Evolutionary conservation across 2,888 invertebrate species (phyloP), one percentile per base, ranked within the genome.

Genomic region (Glyphotaelius pellucidus): DNA sequence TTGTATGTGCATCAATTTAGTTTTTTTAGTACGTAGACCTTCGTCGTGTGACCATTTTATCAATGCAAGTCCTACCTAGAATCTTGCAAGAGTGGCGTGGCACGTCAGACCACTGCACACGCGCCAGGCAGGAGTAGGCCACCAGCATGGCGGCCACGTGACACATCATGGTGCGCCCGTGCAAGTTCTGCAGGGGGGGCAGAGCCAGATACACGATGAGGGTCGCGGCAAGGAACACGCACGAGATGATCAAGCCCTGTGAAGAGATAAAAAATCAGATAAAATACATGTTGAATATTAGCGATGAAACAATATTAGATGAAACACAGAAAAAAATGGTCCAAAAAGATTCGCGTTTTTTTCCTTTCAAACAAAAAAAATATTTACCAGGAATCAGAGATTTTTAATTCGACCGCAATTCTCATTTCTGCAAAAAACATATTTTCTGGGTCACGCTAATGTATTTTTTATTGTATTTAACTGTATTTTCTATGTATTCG

Each of bases 131-230:
- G 89, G 96, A 94, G 94, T 96, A 98, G 1, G 97, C 97, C n/a
- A 97, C 94, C 92, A 97, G 95, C 94, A 98, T 96, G 94, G 97
- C 97, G 93, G 96, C 95, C 79, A 97, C 97, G 94, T 98, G 97
- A 94, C 97, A 97, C 95, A 98, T 97, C 86, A 98, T 95, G 25
- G 97, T 98, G 94, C 97, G 97, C 0, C 98, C 98, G 93, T 98
- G 98, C 31, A 98, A 95, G 95, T 98, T 98, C 92, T 97, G 96
- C 91, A 98, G 95, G 93, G 96, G 96, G 1, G 97, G 97, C 91
- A 98, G 95, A 7, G 96, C 96, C 85, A 96, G 95, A 95, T 98
- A 98, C 47, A 98, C 97, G 93, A 97, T 88, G 92, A 98, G 95
- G 0, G 98, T 98, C 38, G 97, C 94, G 7, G 96, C 95, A 93